Base-by-base conservation (phyloP, 2,113 vertebrate genomes). In the Phylloscopus trochilus region DNA sequence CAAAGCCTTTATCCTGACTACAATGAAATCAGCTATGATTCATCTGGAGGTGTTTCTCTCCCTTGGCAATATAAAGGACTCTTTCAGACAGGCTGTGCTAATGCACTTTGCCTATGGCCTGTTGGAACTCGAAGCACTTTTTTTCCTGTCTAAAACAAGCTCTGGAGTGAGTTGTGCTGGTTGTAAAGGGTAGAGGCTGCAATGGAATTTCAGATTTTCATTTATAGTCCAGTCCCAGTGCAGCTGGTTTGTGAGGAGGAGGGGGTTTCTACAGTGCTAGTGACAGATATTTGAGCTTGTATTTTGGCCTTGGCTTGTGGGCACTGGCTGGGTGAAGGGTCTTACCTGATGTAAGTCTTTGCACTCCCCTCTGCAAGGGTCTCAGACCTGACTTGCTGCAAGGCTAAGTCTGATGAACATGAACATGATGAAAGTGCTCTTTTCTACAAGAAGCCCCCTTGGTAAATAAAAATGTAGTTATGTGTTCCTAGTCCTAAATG, bases 1-100 rank as follows among this genome's bases (percentile, higher is more conserved):
- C 28, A 69, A 83, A 85, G 23, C 73, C 77, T 95, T 93, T 87
- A 83, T 89, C 31, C 64, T 87, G 83, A 75, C 72, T 93, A 72
- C 35, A 83, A 7, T 56, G 44, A 52, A 92, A 44, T 52, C 60
- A 77, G 44, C 52, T 89, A 53, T 93, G 86, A 95, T 72, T 94
- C 76, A 90, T 88, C 73, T 81, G 83, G 82, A 95, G 90, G 79
- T 94, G 86, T 92, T 96, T 83, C 44, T 88, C 59, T 90, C 60
- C 39, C 69, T 43, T 86, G 64, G 53, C 56, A 60, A 30, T 51
- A 53, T 17, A 30, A 86, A 90, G 47, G 44, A 35, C 31, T 28
- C 10, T 66, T 80, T 77, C 51, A 77, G 55, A 44, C 31, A n/a
- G 37, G 76, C 60, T 92, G 87, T 68, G 56, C 64, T 81, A 81